Percentiles rank a stretch among this genome's conserved stretches.
Evolutionary conservation across 2,888 invertebrate species (phyloP).

Genomic region (Eupelmus urozonus): DNA sequence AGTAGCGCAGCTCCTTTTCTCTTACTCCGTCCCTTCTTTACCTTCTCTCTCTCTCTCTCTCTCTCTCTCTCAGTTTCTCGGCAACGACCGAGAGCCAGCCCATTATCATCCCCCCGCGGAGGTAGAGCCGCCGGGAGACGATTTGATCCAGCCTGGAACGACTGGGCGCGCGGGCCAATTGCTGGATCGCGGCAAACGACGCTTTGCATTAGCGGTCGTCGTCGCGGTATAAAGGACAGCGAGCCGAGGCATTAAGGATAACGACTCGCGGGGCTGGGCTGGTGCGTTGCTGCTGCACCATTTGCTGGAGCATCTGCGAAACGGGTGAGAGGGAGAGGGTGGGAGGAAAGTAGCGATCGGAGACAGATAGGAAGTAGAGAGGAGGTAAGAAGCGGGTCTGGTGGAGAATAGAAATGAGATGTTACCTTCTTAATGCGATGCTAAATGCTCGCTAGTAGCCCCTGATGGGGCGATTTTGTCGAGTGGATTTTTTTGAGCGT

Average conservation of each 20-base stretch:
- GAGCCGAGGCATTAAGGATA: slow-evolving; percentile 2
- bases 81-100: no score
- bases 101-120: background rate
- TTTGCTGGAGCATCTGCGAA: slow-evolving; percentile 29
- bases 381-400: background rate
- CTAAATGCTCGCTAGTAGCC: no score
- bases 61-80: background rate
- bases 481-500: no score
- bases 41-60: background rate
- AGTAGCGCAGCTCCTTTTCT: no score
- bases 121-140: background rate
- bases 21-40: no score
- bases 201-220: slow-evolving; percentile 42
- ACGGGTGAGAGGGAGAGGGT: background rate
- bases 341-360: background rate
- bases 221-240: slow-evolving; percentile 45
- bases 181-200: slow-evolving; percentile 41
- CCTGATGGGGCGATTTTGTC: no score
- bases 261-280: background rate
- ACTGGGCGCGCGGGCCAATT: background rate
- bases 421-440: background rate
- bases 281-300: background rate
- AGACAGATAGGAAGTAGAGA: background rate
- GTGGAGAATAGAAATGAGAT: background rate
- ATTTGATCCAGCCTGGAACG: slow-evolving; percentile 23